These are phyloP conservation scores for Stercorarius parasiticus DNA, from an alignment of 2,113 vertebrate species.

Conservation along the genomic window DNA sequence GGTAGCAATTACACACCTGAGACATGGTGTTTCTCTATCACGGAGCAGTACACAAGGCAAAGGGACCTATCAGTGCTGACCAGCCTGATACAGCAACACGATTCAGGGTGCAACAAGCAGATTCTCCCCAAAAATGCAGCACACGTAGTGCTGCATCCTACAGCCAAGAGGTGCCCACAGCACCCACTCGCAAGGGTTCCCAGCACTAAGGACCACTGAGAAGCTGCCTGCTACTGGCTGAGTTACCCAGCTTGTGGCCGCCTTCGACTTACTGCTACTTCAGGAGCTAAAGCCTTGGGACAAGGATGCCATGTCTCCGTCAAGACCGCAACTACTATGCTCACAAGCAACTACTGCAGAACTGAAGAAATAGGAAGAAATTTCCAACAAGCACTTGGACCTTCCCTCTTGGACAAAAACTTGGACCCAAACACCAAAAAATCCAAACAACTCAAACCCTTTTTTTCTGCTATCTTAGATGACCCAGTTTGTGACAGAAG, in stretches of 20 bases:
- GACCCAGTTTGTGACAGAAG: background rate
- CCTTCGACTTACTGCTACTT: background rate
- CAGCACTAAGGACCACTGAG: background rate
- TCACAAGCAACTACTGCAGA: background rate
- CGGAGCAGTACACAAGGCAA: background rate
- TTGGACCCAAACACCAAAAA: background rate
- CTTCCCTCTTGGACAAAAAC: background rate
- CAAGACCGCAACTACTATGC: rapidly evolving
- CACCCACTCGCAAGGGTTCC: background rate
- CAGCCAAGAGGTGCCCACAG: background rate
- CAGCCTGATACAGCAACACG: rapidly evolving
- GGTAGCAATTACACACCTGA: background rate
- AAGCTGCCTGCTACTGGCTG: background rate
- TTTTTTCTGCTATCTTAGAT: background rate
- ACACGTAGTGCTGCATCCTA: rapidly evolving
- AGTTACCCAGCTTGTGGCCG: background rate
- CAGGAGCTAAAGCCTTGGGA: background rate
- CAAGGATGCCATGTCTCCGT: background rate
- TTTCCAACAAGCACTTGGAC: background rate
- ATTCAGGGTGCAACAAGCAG: background rate
- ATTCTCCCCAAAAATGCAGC: background rate
- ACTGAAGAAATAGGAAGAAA: background rate
- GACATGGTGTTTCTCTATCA: background rate
- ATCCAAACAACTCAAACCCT: background rate
- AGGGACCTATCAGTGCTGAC: background rate